Evolutionary conservation across 2,113 vertebrate species (phyloP), one percentile per base, ranked within the genome.

Genomic region (Collichthys lucidus): DNA sequence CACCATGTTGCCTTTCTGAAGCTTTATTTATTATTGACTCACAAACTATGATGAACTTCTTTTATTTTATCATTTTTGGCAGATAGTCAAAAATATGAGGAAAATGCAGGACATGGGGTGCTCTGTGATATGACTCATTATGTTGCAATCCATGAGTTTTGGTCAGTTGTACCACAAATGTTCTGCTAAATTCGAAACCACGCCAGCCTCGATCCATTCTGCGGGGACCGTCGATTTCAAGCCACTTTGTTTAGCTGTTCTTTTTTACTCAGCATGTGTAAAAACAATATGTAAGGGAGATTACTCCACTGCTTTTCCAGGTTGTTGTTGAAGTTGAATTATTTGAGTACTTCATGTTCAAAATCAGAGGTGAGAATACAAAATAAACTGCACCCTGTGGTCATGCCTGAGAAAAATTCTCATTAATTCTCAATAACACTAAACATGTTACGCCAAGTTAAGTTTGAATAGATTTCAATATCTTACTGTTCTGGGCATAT

Each of bases 311-410:
- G 16, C 29, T 35, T 61, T n/a, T 40, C 3, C 9, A 35, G 4
- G 12, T 40, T 10, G 59, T 61, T 59, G 59, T 35, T 40, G 10
- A 62, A 12, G 60, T n/a, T n/a, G 17, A 20, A 20, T 9, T 40
- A 40, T 8, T 40, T 29, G 7, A 19, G 26, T 19, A 5, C 4
- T 55, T 20, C 20, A 53, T 56, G 47, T 49, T 7, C 24, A 60
- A 31, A 60, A 49, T 49, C 70, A 31, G 70, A 47, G 42, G 42
- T 73, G 56, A 60, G 70, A 60, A 22, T 15, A 20, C 15, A 11
- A 47, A 46, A 59, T 7, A 40, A 29, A 46, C 2, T 2, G 26
- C 47, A 17, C 31, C 20, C 50, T 15, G 19, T 10, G 22, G 15
- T 71, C 50, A 16, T 17, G 69, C 11, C 17, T 47, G 42, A 47